Evolutionary conservation across 2,888 invertebrate species (phyloP).

Genomic region (Callyntrura guangdongensis): DNA sequence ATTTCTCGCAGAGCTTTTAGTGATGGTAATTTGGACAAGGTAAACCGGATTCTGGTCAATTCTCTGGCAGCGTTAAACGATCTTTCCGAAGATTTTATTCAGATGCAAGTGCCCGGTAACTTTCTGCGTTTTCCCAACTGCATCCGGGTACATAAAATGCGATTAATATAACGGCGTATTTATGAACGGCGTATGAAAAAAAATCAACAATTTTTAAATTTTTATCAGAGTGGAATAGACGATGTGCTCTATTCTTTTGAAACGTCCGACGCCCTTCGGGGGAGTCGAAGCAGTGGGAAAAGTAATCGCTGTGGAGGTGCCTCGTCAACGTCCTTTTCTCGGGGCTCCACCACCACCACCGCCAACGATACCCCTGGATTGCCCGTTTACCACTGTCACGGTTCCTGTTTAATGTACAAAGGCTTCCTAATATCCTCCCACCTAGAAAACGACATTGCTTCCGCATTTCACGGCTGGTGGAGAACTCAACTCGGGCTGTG

Average conservation of each 20-base stretch:
- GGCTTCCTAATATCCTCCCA: constrained; percentile 82
- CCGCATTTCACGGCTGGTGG: constrained; percentile 83
- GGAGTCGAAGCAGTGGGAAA: background rate
- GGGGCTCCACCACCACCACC: background rate
- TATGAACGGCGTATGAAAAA: too few species aligned
- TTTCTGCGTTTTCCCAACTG: constrained; percentile 78
- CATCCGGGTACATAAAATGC: constrained; percentile 71
- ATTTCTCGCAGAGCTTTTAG: constrained; percentile 79
- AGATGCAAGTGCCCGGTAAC: constrained; percentile 76
- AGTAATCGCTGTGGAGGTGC: background rate
- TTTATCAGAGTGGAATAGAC: constrained; percentile 77
- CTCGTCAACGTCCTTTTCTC: background rate
- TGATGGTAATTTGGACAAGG: constrained; percentile 72
- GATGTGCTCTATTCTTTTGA: constrained; percentile 81
- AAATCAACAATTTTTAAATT: too few species aligned
- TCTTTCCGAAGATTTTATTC: constrained; percentile 80
- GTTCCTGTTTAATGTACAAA: constrained; percentile 83
- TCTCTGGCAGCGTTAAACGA: constrained; percentile 80
- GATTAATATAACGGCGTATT: background rate
- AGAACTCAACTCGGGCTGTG: constrained; percentile 83
- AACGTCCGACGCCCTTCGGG: constrained; percentile 75
- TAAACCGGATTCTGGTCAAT: constrained; percentile 80
- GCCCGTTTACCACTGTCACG: constrained; percentile 81
- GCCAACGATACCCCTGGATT: background rate
- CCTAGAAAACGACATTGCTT: constrained; percentile 80